Conservation (phyloP, 2,113 vertebrate genomes). For the Bubo scandiacus region DNA sequence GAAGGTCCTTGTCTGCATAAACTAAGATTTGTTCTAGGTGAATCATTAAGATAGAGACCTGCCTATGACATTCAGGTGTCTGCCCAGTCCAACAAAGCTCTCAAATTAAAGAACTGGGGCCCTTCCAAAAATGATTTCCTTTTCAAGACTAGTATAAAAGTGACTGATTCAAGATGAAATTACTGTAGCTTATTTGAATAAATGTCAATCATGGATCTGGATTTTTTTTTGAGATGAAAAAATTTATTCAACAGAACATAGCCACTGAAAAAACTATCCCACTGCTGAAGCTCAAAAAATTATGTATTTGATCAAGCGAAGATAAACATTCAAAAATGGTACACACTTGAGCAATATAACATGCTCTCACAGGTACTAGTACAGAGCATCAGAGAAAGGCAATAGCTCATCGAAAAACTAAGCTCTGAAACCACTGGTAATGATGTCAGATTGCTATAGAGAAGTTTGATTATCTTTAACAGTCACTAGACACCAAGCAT, state of each 20-base stretch:
- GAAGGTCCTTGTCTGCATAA: neutral
- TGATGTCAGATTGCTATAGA: slow-evolving; percentile 41
- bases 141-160: neutral
- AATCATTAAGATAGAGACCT: neutral
- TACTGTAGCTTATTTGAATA: neutral
- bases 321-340: neutral
- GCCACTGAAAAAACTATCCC: neutral
- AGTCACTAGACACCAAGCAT: slow-evolving; percentile 8
- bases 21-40: neutral
- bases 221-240: neutral
- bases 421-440: slow-evolving; percentile 46
- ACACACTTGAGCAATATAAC: neutral
- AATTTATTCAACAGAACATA: neutral
- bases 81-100: neutral
- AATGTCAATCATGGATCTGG: neutral
- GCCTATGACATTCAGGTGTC: neutral
- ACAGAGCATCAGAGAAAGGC: slow-evolving; percentile 46
- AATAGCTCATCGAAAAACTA: slow-evolving; percentile 22
- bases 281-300: neutral
- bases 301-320: neutral
- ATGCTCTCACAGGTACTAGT: slow-evolving; percentile 13
- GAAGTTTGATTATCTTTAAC: slow-evolving; percentile 53
- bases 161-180: neutral
- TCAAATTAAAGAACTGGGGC: neutral
- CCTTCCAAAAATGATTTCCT: neutral